phyloP scores from a whole-genome alignment of 1,140 invertebrate species.

The Drosophila bifasciata region DNA sequence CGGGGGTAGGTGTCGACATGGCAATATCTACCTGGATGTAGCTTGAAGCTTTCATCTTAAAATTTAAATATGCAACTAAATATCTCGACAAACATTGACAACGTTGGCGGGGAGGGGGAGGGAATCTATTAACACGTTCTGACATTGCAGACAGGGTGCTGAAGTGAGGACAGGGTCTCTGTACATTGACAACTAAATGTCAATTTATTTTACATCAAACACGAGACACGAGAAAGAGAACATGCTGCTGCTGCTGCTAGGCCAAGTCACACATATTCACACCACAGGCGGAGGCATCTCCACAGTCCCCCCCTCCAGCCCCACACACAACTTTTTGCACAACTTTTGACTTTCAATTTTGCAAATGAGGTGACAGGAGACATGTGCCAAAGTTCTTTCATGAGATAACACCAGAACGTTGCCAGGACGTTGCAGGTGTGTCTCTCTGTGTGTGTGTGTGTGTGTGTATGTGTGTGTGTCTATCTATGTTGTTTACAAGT shows the following conservation, averaged over 20 bases:
- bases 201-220: conserved; percentile 77
- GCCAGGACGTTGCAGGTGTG: conserved; percentile 24
- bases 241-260: conserved; percentile 19
- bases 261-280: too few relatives aligned
- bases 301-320: conserved; percentile 12
- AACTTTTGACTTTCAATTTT: conserved; percentile 82
- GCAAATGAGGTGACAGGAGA: conserved; percentile 77
- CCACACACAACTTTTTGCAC: conserved; percentile 55
- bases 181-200: conserved; percentile 74
- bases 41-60: conserved; percentile 13
- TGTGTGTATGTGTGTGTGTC: neutral
- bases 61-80: conserved; percentile 80
- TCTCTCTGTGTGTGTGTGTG: conserved; percentile 2
- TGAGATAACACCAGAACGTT: conserved; percentile 51
- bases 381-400: conserved; percentile 64
- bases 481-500: conserved; percentile 69
- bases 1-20: conserved; percentile 5
- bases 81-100: conserved; percentile 45
- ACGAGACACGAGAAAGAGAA: conserved; percentile 35
- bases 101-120: conserved; percentile 36
- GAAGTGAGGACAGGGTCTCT: conserved; percentile 3
- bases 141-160: conserved; percentile 54
- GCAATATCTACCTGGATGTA: conserved; percentile 1
- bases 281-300: too few relatives aligned
- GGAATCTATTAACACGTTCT: conserved; percentile 74